Base-by-base conservation (phyloP, 2,888 invertebrate species). In the Dryomyza anilis region DNA sequence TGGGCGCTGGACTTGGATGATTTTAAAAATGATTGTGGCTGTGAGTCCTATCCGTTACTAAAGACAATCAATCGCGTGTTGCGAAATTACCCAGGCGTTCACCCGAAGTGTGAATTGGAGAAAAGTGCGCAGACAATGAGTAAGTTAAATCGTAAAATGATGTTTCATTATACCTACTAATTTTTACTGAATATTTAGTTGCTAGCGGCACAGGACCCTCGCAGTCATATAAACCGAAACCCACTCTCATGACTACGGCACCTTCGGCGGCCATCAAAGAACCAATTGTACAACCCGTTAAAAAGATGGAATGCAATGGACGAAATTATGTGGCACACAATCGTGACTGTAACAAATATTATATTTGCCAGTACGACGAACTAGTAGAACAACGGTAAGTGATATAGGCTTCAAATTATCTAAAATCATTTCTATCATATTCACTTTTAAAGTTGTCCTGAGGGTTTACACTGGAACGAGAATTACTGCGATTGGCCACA, bases 1-100 rank as follows among this genome's bases (percentile, higher is more conserved):
- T 95, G 95, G 95, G 92, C 95, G 0, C 83, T 95, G 14, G 95
- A 95, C 81, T 83, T 95, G 63, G 95, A 95, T 75, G 95, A 95
- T 80, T 95, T 95, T 77, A 89, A 88, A 69, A 91, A 93, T 71
- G 84, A 87, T 64, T 95, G 95, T 73, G 89, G 88, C 8, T 95
- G 95, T 76, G 95, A 94, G 70, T 87, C 89, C 23, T 92, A 91
- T 76, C 95, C 95, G 0, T 83, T 95, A 33, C 81, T 95, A 1
- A 87, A 88, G 67, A 92, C 92, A 0, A 91, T 95, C 73, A 94
- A 95, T 78, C 85, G 92, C 71, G 92, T 94, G 0, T 84, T 95
- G 4, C 85, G 94, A 66, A 88, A 88, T 64, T 89, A 89, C 74
- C 85, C 87, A 0, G 85, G 87, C 56, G 85, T 87, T 0, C 90